Base-by-base conservation (phyloP, 2,888 invertebrate genomes). In the Coecobrya sp. region DNA sequence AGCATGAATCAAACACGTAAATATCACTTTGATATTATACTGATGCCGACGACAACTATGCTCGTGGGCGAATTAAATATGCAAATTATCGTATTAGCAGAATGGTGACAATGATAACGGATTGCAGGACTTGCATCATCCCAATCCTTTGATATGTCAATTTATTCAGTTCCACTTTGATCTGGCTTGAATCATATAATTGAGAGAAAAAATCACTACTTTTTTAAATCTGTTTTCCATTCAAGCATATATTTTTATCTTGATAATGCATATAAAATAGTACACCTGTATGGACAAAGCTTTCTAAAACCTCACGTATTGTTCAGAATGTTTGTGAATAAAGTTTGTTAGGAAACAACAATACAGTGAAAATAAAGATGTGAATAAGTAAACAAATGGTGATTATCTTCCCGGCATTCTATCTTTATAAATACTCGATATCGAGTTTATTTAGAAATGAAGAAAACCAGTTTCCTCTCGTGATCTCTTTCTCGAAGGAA, bases 361-460 rank as follows among this genome's bases (percentile, higher is more conserved):
- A 19, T 10, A 59, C 8, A 8, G 1, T 7, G 62, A 25, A 62
- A n/a, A 55, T 5, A 55, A 55, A 55, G 55, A 55, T n/a, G 52
- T 5, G n/a, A 19, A 55, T 13, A n/a, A 13, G 0, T 22, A 3
- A 65, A 25, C 19, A 73, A 73, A 73, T 76, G 49, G 22, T 76
- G 76, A 76, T 49, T 76, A 49, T 49, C 4, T 13, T 52, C 27
- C 0, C 10, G 52, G 55, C 81, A 81, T 68, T 81, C 76, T 86
- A 76, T 88, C 91, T 92, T 84, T 73, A 87, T 92, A 91, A 91
- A 91, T 92, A 87, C 87, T 87, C 87, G 62, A 92, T 87, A 92
- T 87, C 68, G 62, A 87, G 91, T 82, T 92, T 92, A 92, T 87
- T 92, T 92, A 87, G 84, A 87, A 42, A 59, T n/a, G 91, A 84